A percentile compares a stretch with the other conserved stretches of the same genome.
These are phyloP conservation scores for Leucophenga maculata DNA, from an alignment of 2,888 invertebrate species.

Conservation along the genomic window DNA sequence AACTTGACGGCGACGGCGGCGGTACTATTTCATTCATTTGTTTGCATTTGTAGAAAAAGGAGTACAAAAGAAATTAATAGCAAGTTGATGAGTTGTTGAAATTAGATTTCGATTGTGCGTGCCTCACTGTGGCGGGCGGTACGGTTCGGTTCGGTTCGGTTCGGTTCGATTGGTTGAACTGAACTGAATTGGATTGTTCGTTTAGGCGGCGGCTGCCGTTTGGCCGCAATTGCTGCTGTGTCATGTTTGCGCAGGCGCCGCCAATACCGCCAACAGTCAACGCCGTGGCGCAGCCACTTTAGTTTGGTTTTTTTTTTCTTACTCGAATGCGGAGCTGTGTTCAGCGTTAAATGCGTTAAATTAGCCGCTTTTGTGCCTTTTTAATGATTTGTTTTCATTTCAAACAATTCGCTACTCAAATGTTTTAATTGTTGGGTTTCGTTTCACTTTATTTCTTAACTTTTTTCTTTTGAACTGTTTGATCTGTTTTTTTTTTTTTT, in stretches of 20 bases:
- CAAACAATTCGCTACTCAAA: not conserved
- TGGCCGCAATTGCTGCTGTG: conserved; percentile 34
- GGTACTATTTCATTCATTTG: no score
- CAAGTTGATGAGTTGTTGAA: conserved; percentile 65
- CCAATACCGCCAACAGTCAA: conserved; percentile 16
- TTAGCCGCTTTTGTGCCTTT: conserved; percentile 59
- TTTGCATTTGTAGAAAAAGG: no score
- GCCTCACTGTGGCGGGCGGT: no score
- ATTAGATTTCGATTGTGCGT: conserved; percentile 47
- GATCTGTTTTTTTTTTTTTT: not conserved
- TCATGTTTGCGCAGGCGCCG: conserved; percentile 52
- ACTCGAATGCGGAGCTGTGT: no score
- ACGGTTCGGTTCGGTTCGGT: not conserved
- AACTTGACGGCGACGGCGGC: no score
- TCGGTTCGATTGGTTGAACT: conserved; percentile 11
- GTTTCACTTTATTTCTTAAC: not conserved
- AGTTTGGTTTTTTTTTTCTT: not conserved
- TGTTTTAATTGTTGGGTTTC: conserved; percentile 22
- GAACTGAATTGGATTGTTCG: conserved; percentile 29
- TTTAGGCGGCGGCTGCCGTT: not conserved
- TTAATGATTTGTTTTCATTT: conserved; percentile 42
- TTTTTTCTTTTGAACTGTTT: not conserved
- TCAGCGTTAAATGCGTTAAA: conserved; percentile 62
- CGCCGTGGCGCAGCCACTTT: conserved; percentile 24
- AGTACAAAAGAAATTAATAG: conserved; percentile 55